These are phyloP conservation scores for Drosophila nr. fundita DNA, from an alignment of 2,888 invertebrate species.

Conservation along the genomic window DNA sequence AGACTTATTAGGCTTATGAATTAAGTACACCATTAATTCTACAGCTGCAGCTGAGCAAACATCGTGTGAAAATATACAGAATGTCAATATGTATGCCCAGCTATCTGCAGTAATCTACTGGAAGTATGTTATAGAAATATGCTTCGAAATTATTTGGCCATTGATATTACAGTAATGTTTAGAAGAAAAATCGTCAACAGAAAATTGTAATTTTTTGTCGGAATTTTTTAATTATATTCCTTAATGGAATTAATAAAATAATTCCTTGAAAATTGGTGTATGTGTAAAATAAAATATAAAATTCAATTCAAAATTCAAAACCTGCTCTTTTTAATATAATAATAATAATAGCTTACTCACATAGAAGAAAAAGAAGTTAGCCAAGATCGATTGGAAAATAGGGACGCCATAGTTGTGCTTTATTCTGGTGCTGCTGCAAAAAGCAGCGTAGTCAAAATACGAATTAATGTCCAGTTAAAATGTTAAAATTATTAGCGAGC, in stretches of 20 bases:
- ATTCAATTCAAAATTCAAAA: not conserved
- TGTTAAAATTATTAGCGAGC: constrained; percentile 64
- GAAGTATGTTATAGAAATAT: not conserved
- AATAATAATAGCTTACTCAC: not conserved
- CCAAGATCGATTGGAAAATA: constrained; percentile 60
- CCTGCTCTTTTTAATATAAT: not conserved
- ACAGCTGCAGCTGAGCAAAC: constrained; percentile 44
- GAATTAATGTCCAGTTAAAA: constrained; percentile 57
- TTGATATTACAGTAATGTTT: not conserved
- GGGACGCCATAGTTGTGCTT: constrained; percentile 79
- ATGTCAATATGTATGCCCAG: constrained; percentile 3
- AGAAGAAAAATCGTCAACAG: not conserved
- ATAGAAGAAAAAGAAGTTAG: not conserved
- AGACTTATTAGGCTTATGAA: constrained; percentile 3
- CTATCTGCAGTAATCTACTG: not conserved
- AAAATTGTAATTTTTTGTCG: not conserved
- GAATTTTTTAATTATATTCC: not conserved
- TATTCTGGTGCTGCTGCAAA: constrained; percentile 58
- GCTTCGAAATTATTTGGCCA: not conserved
- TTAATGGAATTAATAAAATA: not conserved
- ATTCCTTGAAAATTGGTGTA: not conserved
- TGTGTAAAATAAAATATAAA: not conserved
- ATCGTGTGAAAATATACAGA: constrained; percentile 21
- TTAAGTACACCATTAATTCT: constrained; percentile 10
- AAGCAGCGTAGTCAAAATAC: constrained; percentile 51